These are phyloP conservation scores for Semaprochilodus insignis DNA, from an alignment of 2,797 vertebrate species.

Conservation along the genomic window DNA sequence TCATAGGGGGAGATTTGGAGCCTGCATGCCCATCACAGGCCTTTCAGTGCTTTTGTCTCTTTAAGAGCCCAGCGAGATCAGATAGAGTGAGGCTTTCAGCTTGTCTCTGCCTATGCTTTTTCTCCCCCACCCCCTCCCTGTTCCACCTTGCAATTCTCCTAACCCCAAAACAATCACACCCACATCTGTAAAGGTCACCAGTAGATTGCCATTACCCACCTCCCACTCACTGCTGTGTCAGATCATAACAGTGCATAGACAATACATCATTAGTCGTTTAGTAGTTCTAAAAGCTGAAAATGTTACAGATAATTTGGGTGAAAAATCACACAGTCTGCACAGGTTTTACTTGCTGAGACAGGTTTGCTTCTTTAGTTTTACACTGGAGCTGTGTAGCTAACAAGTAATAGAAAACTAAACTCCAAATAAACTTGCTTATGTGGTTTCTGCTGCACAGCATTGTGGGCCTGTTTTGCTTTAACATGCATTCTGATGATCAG, in stretches of 20 bases:
- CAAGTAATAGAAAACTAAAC: neutral
- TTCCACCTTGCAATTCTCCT: slow-evolving; percentile 4
- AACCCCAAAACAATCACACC: slow-evolving; percentile 6
- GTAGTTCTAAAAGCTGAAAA: neutral
- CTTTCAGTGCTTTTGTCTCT: slow-evolving; percentile 21
- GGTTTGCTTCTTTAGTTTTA: neutral
- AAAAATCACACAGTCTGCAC: neutral
- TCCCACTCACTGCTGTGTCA: neutral
- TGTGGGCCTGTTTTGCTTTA: too few species aligned
- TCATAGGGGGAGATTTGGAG: slow-evolving; percentile 33
- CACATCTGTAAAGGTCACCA: slow-evolving; percentile 26
- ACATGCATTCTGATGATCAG: too few species aligned
- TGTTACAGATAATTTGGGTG: neutral
- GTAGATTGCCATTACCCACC: slow-evolving; percentile 11
- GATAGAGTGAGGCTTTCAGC: slow-evolving; percentile 18
- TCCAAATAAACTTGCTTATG: too few species aligned
- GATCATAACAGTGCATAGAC: neutral
- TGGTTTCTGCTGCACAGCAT: too few species aligned
- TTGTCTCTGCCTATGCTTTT: slow-evolving; percentile 23
- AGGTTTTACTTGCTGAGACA: neutral
- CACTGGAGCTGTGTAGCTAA: neutral
- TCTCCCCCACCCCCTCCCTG: neutral
- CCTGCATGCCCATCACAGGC: neutral
- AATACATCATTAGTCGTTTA: neutral
- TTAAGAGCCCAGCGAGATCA: slow-evolving; percentile 38